phyloP scores from a whole-genome alignment of 2,888 invertebrate species.

The Acrocera orbiculus region DNA sequence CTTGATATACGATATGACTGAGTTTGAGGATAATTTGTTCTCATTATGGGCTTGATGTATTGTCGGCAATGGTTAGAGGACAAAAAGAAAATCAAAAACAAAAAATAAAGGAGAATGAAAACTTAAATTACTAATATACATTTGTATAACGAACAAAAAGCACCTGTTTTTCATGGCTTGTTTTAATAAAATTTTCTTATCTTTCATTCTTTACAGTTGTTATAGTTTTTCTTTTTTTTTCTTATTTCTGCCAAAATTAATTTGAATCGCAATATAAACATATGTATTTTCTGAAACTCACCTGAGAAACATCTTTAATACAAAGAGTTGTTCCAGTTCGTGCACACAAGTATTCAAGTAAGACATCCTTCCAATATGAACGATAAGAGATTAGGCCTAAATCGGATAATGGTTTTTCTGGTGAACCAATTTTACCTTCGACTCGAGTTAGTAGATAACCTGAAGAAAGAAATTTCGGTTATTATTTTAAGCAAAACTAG shows the following conservation, averaged over 20 bases:
- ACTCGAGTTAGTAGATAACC: constrained; percentile 90
- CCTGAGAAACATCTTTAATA: constrained; percentile 63
- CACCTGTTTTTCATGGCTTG: constrained; percentile 10
- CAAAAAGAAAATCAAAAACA: neutral
- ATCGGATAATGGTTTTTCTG: constrained; percentile 95
- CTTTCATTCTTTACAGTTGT: too few species aligned
- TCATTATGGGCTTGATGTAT: constrained; percentile 10
- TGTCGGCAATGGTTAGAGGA: constrained; percentile 8
- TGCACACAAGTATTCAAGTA: constrained; percentile 78
- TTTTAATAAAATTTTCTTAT: constrained; percentile 10
- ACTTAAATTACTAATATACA: too few species aligned
- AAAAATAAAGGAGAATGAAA: too few species aligned
- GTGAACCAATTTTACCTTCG: constrained; percentile 97
- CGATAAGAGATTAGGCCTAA: constrained; percentile 93
- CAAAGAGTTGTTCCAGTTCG: constrained; percentile 76
- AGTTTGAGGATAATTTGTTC: constrained; percentile 8
- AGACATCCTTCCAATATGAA: constrained; percentile 96
- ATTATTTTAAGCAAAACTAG: neutral
- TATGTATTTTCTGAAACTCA: constrained; percentile 11
- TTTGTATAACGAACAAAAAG: neutral
- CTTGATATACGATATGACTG: constrained; percentile 6
- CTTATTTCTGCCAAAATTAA: too few species aligned
- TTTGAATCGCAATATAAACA: too few species aligned
- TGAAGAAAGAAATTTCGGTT: constrained; percentile 33
- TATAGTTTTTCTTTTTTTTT: too few species aligned